phyloP scores from a whole-genome alignment of 1,140 invertebrate genomes.

The Aphis gossypii region DNA sequence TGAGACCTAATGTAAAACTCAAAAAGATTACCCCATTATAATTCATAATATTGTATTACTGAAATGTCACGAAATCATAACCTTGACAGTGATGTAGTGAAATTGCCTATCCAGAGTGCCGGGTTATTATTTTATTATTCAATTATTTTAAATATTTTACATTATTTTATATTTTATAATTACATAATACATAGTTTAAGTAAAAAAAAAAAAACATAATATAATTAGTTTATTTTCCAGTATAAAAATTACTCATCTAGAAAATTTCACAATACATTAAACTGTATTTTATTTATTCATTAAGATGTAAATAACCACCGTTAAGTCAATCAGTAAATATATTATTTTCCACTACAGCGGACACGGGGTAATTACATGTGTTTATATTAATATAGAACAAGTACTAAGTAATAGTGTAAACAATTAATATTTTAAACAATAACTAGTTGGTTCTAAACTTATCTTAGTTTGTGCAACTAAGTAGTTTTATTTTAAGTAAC shows the following conservation, averaged over 20 bases:
- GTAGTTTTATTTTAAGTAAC: not conserved
- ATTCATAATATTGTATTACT: not conserved
- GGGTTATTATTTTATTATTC: not conserved
- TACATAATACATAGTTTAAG: not conserved
- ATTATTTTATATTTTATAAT: too few relatives aligned
- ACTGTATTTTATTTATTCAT: not conserved
- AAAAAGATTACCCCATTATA: not conserved
- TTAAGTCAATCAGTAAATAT: not conserved
- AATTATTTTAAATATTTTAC: too few relatives aligned
- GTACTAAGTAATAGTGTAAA: not conserved
- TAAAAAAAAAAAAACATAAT: too few relatives aligned
- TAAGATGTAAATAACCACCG: not conserved
- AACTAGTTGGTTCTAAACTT: not conserved
- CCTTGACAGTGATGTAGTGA: not conserved
- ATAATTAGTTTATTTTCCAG: too few relatives aligned
- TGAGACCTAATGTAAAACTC: not conserved
- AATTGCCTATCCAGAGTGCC: not conserved
- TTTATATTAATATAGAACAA: not conserved
- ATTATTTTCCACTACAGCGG: not conserved
- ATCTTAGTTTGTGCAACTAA: not conserved
- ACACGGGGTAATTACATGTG: not conserved
- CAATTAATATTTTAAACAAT: conserved; percentile 15
- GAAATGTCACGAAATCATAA: not conserved
- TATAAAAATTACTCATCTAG: not conserved
- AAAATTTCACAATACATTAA: not conserved